Evolutionary conservation across 2,797 vertebrate genomes (phyloP).

Genomic region (Chelidonichthys spinosus): DNA sequence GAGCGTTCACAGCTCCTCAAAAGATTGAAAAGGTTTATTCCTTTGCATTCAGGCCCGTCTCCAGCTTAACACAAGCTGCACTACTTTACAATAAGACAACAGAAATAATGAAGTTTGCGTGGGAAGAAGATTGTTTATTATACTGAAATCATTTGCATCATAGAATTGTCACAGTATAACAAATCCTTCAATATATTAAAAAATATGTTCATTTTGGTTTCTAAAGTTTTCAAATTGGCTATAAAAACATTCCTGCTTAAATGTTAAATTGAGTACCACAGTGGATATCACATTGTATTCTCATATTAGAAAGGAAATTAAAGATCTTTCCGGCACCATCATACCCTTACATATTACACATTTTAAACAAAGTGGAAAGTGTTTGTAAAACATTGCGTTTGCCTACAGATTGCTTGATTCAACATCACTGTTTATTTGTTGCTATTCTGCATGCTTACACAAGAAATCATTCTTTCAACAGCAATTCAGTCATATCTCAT

Average conservation of each 20-base stretch:
- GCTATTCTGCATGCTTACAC: background rate
- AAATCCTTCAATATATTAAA: slow-evolving; percentile 32
- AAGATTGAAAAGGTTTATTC: slow-evolving; percentile 44
- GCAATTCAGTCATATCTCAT: slow-evolving; percentile 35
- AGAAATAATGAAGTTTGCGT: slow-evolving; percentile 11
- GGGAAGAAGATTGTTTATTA: slow-evolving; percentile 37
- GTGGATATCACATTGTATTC: slow-evolving; percentile 13
- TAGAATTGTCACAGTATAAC: slow-evolving; percentile 35
- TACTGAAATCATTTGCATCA: slow-evolving; percentile 17
- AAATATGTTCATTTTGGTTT: slow-evolving; percentile 23
- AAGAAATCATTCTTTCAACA: slow-evolving; percentile 2
- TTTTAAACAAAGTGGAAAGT: slow-evolving; percentile 4
- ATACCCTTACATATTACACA: slow-evolving; percentile 11
- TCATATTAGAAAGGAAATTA: slow-evolving; percentile 16
- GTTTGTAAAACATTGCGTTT: background rate
- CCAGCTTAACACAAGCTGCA: background rate
- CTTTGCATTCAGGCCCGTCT: slow-evolving; percentile 16
- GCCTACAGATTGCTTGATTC: slow-evolving; percentile 3
- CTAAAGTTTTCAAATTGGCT: slow-evolving; percentile 23
- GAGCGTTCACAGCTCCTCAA: slow-evolving; percentile 20
- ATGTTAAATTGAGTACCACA: background rate
- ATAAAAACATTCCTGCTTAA: slow-evolving; percentile 29
- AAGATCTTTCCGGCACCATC: background rate
- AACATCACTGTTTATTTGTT: background rate
- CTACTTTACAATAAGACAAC: slow-evolving; percentile 4